Percentiles rank a stretch among this genome's conserved stretches.
These are phyloP conservation scores for Polyommatus icarus DNA, from an alignment of 2,888 invertebrate genomes.

Conservation along the genomic window DNA sequence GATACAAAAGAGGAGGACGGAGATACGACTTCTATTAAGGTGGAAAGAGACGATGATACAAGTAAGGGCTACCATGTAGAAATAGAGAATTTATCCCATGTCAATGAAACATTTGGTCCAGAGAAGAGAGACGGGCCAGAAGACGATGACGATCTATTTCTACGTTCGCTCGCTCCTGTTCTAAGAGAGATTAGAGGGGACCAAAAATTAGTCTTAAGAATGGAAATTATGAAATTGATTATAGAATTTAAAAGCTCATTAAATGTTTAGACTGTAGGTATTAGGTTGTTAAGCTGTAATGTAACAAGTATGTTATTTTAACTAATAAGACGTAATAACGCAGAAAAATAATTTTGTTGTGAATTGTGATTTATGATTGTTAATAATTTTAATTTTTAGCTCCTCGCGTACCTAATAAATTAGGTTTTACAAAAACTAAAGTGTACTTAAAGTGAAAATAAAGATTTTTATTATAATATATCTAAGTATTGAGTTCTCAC, in stretches of 20 bases:
- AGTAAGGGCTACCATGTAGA: neutral
- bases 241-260: neutral
- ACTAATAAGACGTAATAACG: too few species aligned
- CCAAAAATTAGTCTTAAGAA: neutral
- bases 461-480: neutral
- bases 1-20: neutral
- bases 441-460: neutral
- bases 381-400: too few species aligned
- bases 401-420: too few species aligned
- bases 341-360: too few species aligned
- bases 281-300: neutral
- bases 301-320: neutral
- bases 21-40: neutral
- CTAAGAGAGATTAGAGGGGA: neutral
- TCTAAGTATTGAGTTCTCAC: neutral
- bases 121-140: neutral
- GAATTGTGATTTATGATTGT: too few species aligned
- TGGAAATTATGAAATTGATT: conserved; percentile 1
- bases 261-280: neutral
- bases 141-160: neutral
- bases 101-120: neutral
- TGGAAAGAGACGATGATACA: neutral
- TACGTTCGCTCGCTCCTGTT: neutral
- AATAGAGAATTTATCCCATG: neutral
- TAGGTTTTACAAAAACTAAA: too few species aligned